Percentiles rank a stretch among this genome's conserved stretches.
These are phyloP conservation scores for Psittacula echo DNA, from an alignment of 2,797 vertebrate genomes.

Conservation along the genomic window DNA sequence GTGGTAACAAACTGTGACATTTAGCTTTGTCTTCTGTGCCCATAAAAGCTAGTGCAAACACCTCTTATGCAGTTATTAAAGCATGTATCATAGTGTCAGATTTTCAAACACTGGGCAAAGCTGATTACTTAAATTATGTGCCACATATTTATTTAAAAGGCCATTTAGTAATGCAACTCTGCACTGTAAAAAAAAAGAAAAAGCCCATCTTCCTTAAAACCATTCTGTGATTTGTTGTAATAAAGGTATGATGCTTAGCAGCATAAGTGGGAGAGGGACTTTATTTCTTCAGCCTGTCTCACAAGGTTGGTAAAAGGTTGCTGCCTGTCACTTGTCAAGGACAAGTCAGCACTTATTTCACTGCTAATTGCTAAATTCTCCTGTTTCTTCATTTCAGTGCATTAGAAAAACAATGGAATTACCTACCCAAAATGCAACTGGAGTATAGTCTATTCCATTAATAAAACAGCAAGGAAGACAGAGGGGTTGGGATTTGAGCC, in stretches of 20 bases:
- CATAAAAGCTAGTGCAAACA: slow-evolving; percentile 1
- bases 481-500: neutral
- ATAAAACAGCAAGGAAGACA: neutral
- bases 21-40: neutral
- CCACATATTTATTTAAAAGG: neutral
- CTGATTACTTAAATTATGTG: slow-evolving; percentile 21
- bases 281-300: neutral
- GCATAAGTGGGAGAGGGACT: neutral
- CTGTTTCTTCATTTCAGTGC: neutral
- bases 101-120: slow-evolving; percentile 10
- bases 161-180: neutral
- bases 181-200: neutral
- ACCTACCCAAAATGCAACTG: neutral
- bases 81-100: neutral
- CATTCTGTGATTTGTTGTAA: neutral
- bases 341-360: neutral
- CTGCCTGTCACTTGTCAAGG: neutral
- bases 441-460: neutral
- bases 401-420: neutral
- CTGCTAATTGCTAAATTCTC: neutral
- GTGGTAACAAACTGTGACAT: neutral
- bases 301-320: neutral
- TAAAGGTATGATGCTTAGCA: neutral
- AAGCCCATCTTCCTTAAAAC: neutral
- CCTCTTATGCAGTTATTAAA: neutral